These are phyloP conservation scores for Pontoporia blainvillei DNA, from an alignment of 2,113 vertebrate species.

Conservation along the genomic window DNA sequence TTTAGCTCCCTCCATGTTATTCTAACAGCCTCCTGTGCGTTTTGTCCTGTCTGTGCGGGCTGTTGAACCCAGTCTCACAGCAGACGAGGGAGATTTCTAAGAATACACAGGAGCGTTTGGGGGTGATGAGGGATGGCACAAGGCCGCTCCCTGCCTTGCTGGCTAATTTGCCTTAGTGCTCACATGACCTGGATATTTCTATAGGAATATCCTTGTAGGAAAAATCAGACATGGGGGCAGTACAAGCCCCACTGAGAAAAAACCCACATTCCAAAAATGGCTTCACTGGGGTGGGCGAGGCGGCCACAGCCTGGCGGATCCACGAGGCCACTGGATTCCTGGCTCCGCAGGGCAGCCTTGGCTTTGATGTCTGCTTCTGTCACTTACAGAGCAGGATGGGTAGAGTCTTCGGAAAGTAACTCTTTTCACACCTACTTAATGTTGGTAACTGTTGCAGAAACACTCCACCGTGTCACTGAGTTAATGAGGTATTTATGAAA, in stretches of 20 bases:
- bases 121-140: not conserved
- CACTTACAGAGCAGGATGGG: conserved; percentile 58
- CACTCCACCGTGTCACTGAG: conserved; percentile 53
- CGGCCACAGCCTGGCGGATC: conserved; percentile 27
- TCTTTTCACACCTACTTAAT: conserved; percentile 78
- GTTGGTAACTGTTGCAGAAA: conserved; percentile 72
- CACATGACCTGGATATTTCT: conserved; percentile 54
- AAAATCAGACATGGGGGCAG: conserved; percentile 49
- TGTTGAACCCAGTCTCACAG: conserved; percentile 72
- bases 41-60: conserved; percentile 78
- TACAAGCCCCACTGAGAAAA: conserved; percentile 48
- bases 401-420: conserved; percentile 65
- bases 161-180: conserved; percentile 27
- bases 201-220: conserved; percentile 42
- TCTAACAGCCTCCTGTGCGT: conserved; percentile 78
- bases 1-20: conserved; percentile 83
- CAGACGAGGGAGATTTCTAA: conserved; percentile 57
- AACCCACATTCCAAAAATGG: conserved; percentile 67
- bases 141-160: not conserved
- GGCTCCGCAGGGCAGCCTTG: conserved; percentile 13
- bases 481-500: conserved; percentile 80
- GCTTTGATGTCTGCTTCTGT: conserved; percentile 73
- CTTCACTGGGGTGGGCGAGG: conserved; percentile 29
- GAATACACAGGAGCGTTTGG: conserved; percentile 56
- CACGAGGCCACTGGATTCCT: conserved; percentile 6